Evolutionary conservation across 1,140 invertebrate species (phyloP).

Genomic region (Brachionus manjavacas): DNA sequence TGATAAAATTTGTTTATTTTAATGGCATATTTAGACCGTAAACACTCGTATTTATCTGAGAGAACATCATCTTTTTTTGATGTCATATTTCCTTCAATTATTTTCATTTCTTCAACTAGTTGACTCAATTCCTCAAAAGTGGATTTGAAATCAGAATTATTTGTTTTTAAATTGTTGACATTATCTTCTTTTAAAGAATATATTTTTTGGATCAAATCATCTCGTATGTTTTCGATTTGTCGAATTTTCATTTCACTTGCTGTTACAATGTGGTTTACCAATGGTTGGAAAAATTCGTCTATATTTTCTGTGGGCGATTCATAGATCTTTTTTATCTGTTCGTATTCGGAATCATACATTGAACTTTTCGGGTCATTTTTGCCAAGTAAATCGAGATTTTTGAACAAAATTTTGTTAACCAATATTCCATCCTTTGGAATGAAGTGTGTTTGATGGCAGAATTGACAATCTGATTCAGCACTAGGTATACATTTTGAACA

Average conservation of each 20-base stretch:
- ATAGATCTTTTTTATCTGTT: not conserved
- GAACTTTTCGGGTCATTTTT: not conserved
- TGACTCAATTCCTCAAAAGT: not conserved
- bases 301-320: not conserved
- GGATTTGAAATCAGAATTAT: not conserved
- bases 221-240: not conserved
- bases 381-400: not conserved
- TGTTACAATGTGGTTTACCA: not conserved
- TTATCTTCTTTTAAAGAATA: not conserved
- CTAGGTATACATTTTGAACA: not conserved
- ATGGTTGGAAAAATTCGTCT: not conserved
- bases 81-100: not conserved
- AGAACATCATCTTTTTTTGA: not conserved
- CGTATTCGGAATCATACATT: not conserved
- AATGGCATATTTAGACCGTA: not conserved
- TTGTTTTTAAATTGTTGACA: not conserved
- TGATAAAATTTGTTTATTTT: not conserved
- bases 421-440: not conserved
- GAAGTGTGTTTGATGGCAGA: not conserved
- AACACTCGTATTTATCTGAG: not conserved
- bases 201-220: not conserved
- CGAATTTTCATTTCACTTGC: not conserved
- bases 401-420: not conserved
- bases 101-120: not conserved
- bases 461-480: not conserved